Evolutionary conservation across 2,888 invertebrate species (phyloP).

Genomic region (Cepaea hortensis): DNA sequence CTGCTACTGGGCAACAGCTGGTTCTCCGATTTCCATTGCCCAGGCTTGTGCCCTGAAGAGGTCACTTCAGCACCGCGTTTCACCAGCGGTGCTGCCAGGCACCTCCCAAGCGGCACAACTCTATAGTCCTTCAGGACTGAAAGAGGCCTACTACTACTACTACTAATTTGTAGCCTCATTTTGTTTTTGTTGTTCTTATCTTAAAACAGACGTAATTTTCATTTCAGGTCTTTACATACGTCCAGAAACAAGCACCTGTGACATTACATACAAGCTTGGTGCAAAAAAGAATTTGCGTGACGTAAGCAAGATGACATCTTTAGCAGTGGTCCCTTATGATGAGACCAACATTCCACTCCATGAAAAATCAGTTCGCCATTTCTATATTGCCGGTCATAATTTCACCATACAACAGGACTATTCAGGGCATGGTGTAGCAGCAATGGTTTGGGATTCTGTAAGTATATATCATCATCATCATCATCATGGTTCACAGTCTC

Average conservation of each 20-base stretch:
- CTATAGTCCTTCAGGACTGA: too few species aligned
- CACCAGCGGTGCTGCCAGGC: too few species aligned
- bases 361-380: conserved; percentile 60
- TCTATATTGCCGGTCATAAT: conserved; percentile 60
- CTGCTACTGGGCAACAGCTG: too few species aligned
- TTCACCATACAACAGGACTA: conserved; percentile 72
- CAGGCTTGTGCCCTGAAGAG: too few species aligned
- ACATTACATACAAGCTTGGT: neutral
- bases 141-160: too few species aligned
- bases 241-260: neutral
- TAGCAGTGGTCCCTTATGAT: conserved; percentile 63
- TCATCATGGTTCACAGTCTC: neutral
- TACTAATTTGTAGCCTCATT: too few species aligned
- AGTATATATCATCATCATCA: conserved; percentile 45
- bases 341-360: conserved; percentile 58
- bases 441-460: conserved; percentile 76
- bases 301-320: conserved; percentile 12
- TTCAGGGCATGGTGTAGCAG: conserved; percentile 72
- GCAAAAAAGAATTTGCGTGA: too few species aligned
- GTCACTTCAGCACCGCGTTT: too few species aligned
- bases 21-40: too few species aligned
- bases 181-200: conserved; percentile 7
- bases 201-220: neutral
- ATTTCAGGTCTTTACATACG: neutral
- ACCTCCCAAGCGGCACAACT: too few species aligned